Evolutionary conservation across 2,888 invertebrate species (phyloP), one percentile per base, ranked within the genome.

Genomic region (Pogonocherus hispidulus): DNA sequence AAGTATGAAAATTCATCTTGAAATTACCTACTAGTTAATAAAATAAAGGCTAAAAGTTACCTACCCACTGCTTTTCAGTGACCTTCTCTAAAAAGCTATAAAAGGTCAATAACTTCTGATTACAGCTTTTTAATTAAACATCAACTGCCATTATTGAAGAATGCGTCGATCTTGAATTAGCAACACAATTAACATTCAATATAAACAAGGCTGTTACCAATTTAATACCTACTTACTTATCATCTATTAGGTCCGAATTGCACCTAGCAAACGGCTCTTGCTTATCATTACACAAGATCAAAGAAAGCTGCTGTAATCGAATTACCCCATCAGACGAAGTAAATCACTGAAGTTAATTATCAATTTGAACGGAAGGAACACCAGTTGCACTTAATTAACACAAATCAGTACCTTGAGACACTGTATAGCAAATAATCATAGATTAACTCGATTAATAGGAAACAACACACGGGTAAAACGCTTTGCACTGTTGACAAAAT

Each of bases 331-430:
- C 35, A 37, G 55, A 52, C 18, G 32, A 55, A 37, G 20, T 2
- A 9, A 41, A 55, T 37, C 35, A 18, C 37, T 19, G 35, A 55
- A n/a, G 11, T 32, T n/a, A 11, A 37, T 37, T 20, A 35, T 11
- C 11, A 9, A 37, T 37, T 37, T n/a, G n/a, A n/a, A n/a, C n/a
- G n/a, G n/a, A 8, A 20, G 41, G n/a, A 37, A 35, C 55, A 55
- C 37, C 37, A 55, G 19, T 55, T 41, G 55, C 55, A 55, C 37
- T 55, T 55, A 20, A n/a, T 35, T 41, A 35, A 55, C 55, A 14
- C 52, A n/a, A 52, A 27, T 52, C 16, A 41, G 4, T 22, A 9
- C 3, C 47, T 20, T 14, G 1, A 20, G 18, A 3, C 47, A 47
- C 47, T 20, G 5, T 14, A 44, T 11, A 32, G 11, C 9, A 11